Conservation (phyloP, 2,888 invertebrate genomes). For the Nineta flava region DNA sequence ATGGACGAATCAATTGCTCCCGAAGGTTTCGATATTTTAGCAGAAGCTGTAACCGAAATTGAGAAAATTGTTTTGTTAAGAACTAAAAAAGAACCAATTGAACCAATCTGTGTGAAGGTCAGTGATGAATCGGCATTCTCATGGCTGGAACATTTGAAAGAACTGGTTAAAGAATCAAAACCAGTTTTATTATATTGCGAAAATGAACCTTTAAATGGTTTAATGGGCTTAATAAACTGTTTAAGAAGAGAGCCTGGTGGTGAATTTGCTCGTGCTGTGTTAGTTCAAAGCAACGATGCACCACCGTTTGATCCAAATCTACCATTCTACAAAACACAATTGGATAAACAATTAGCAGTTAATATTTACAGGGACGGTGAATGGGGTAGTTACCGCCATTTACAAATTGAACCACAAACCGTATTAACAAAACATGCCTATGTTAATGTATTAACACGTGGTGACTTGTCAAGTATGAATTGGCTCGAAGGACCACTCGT, state of each 20-base stretch:
- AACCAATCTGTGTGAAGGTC: constrained; percentile 31
- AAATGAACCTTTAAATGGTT: constrained; percentile 54
- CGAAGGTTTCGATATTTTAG: constrained; percentile 32
- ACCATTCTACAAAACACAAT: constrained; percentile 47
- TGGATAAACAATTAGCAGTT: constrained; percentile 56
- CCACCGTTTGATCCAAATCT: constrained; percentile 47
- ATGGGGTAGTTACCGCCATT: constrained; percentile 45
- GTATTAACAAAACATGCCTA: constrained; percentile 48
- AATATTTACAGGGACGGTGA: constrained; percentile 52
- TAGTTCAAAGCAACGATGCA: constrained; percentile 44
- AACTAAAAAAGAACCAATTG: constrained; percentile 28
- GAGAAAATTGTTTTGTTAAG: constrained; percentile 36
- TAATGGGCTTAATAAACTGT: constrained; percentile 79
- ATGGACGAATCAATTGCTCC: constrained; percentile 29
- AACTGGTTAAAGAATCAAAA: constrained; percentile 23
- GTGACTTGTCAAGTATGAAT: constrained; percentile 71
- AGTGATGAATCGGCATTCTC: constrained; percentile 23
- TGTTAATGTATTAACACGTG: constrained; percentile 59
- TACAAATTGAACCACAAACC: constrained; percentile 39
- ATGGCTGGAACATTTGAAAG: constrained; percentile 35
- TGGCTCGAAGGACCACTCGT: constrained; percentile 59
- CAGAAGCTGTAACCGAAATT: constrained; percentile 30
- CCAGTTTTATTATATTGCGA: constrained; percentile 46
- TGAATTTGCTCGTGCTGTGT: constrained; percentile 39
- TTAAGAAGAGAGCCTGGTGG: constrained; percentile 53